These are phyloP conservation scores for Anas bahamensis DNA, from an alignment of 2,797 vertebrate species.

Conservation along the genomic window DNA sequence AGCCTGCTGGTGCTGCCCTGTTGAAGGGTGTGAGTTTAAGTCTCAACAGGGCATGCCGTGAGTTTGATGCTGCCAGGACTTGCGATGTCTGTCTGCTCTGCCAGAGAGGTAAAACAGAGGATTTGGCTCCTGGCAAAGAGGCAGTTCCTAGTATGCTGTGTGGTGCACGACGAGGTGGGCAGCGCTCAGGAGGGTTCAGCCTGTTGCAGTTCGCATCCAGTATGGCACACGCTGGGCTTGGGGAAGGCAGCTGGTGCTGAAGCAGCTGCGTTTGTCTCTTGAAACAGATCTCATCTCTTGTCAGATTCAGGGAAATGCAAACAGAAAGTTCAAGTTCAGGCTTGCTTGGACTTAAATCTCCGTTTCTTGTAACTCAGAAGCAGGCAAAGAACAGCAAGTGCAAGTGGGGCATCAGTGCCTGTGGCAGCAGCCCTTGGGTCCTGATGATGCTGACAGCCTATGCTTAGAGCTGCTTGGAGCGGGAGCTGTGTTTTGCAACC, in stretches of 20 bases:
- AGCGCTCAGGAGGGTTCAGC: background rate
- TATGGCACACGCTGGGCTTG: accelerated
- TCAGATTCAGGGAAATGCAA: background rate
- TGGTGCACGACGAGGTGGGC: background rate
- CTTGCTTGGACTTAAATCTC: background rate
- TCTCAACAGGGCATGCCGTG: background rate
- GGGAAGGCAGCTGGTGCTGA: background rate
- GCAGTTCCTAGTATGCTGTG: accelerated
- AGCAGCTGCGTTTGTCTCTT: background rate
- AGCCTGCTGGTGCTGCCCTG: background rate
- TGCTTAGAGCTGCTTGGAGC: background rate
- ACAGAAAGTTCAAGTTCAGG: background rate
- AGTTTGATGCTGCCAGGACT: background rate
- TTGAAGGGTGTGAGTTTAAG: background rate
- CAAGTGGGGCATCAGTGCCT: background rate
- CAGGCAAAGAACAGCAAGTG: background rate
- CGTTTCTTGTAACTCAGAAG: background rate
- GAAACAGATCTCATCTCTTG: background rate
- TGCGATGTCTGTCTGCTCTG: background rate
- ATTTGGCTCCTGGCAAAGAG: background rate
- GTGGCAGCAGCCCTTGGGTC: accelerated
- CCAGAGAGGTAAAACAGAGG: background rate
- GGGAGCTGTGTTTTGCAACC: background rate
- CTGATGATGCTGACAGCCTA: accelerated
- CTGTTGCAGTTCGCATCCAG: background rate